A percentile compares a stretch with the other conserved stretches of the same genome.
These are phyloP conservation scores for Bujurquina vittata DNA, from an alignment of 2,113 vertebrate species.

Conservation along the genomic window DNA sequence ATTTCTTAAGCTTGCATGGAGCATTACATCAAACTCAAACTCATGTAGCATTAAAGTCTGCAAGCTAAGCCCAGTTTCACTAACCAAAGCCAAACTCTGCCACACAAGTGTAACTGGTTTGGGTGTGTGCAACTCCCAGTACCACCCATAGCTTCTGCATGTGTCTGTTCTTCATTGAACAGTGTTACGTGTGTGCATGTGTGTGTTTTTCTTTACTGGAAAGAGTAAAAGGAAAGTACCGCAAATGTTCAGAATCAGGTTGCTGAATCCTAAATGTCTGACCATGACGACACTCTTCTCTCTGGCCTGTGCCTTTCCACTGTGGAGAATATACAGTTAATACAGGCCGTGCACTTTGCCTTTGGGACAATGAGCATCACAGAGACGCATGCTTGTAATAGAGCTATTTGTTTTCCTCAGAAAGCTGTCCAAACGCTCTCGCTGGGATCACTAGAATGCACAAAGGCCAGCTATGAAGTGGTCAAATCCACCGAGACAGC, in stretches of 20 bases:
- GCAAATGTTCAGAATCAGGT: not conserved
- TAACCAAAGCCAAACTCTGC: constrained; percentile 6
- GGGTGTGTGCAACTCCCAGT: constrained; percentile 44
- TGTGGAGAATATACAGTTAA: constrained; percentile 65
- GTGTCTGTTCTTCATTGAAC: constrained; percentile 13
- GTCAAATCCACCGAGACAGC: constrained; percentile 67
- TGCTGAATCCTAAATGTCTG: not conserved
- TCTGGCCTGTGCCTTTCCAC: constrained; percentile 11
- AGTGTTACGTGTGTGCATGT: not conserved
- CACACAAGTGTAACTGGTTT: constrained; percentile 64
- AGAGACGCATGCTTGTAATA: constrained; percentile 76
- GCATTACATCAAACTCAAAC: constrained; percentile 5
- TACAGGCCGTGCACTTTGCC: constrained; percentile 65
- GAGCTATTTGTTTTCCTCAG: constrained; percentile 84
- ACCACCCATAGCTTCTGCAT: not conserved
- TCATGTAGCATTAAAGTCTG: not conserved
- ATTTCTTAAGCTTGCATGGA: not conserved
- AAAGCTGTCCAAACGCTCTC: constrained; percentile 71
- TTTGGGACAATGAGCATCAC: constrained; percentile 78
- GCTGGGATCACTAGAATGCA: constrained; percentile 58
- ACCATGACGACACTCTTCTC: not conserved
- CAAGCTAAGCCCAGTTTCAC: not conserved
- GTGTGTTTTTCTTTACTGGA: not conserved
- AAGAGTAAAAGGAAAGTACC: not conserved
- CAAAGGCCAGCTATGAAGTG: constrained; percentile 75